Conservation (phyloP, 2,888 invertebrate species). For the Standfussiana lucernea region DNA sequence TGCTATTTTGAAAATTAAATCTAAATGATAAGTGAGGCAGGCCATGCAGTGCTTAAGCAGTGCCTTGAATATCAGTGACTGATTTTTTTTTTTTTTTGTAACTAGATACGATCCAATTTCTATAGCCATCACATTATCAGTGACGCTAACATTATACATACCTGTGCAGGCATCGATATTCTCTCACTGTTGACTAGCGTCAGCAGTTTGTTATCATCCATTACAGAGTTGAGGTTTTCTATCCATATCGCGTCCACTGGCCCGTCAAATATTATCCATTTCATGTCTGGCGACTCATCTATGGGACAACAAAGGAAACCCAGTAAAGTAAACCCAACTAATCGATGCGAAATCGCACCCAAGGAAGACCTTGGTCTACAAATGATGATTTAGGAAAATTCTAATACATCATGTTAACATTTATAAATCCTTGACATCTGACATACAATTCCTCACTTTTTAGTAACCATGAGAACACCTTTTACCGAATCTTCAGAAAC, state of each 20-base stretch:
- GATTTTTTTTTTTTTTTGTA: too few species aligned
- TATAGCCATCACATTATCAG: neutral
- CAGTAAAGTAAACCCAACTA: neutral
- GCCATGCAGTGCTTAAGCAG: too few species aligned
- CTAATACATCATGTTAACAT: neutral
- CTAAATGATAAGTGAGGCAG: too few species aligned
- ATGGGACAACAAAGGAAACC: conserved; percentile 39
- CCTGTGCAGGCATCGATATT: conserved; percentile 94
- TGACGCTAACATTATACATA: conserved; percentile 46
- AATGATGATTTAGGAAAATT: neutral
- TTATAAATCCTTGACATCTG: too few species aligned
- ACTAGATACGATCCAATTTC: neutral
- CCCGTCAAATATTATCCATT: conserved; percentile 98
- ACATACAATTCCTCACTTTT: neutral
- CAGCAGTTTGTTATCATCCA: conserved; percentile 98
- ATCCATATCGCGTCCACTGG: conserved; percentile 99
- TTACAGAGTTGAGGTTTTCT: conserved; percentile 98
- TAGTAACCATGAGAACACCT: neutral
- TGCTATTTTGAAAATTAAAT: too few species aligned
- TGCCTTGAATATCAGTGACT: too few species aligned
- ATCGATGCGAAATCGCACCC: neutral
- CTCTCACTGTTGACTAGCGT: conserved; percentile 97
- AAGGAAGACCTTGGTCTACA: neutral
- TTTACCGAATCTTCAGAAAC: neutral
- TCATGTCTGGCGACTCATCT: conserved; percentile 94